Evolutionary conservation across 1,140 invertebrate genomes (phyloP).

Genomic region (Saccostrea glomerata): DNA sequence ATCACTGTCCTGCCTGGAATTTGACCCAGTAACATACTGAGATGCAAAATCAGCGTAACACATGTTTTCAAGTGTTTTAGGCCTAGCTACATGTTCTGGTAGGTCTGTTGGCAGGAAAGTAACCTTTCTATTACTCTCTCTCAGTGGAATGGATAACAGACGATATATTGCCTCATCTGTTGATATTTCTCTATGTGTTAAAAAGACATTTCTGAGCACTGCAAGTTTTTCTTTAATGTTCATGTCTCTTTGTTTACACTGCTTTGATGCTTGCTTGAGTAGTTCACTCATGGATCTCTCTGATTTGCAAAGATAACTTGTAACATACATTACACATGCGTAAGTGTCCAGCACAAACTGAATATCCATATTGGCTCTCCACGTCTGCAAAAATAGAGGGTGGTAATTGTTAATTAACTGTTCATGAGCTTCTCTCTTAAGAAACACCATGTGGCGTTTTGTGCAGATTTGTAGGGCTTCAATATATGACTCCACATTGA

Average conservation of each 20-base stretch:
- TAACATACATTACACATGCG: constrained; percentile 52
- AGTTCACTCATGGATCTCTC: constrained; percentile 43
- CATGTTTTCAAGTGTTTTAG: constrained; percentile 39
- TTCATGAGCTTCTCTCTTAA: constrained; percentile 42
- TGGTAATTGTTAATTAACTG: constrained; percentile 39
- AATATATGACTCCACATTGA: constrained; percentile 26
- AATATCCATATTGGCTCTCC: constrained; percentile 55
- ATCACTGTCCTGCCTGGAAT: constrained; percentile 29
- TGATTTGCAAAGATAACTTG: constrained; percentile 42
- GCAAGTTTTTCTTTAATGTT: background rate
- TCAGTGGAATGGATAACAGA: background rate
- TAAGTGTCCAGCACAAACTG: constrained; percentile 53
- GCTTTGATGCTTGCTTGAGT: constrained; percentile 9
- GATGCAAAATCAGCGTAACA: constrained; percentile 49
- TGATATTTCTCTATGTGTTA: constrained; percentile 45
- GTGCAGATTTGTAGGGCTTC: constrained; percentile 32
- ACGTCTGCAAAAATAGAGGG: constrained; percentile 33
- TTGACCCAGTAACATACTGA: constrained; percentile 35
- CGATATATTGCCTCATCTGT: constrained; percentile 48
- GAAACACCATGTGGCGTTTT: constrained; percentile 39
- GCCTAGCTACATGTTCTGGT: constrained; percentile 34
- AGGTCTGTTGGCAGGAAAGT: constrained; percentile 40
- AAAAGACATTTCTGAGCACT: constrained; percentile 46
- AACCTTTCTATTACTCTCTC: background rate
- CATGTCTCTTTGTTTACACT: constrained; percentile 18